These are phyloP conservation scores for Drosophila melanocephala DNA, from an alignment of 2,888 invertebrate genomes.

Conservation along the genomic window DNA sequence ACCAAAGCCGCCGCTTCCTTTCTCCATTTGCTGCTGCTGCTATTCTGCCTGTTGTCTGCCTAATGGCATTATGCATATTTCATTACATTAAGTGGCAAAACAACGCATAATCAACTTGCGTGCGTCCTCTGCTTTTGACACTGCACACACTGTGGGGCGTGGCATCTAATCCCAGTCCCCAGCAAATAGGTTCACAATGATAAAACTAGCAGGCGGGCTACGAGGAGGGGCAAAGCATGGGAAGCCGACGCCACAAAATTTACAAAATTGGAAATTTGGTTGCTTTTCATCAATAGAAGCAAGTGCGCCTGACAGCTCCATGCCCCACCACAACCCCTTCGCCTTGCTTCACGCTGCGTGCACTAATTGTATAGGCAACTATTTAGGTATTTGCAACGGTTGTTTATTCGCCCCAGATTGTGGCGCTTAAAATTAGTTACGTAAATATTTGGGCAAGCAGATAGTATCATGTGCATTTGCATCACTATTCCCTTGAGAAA, in stretches of 20 bases:
- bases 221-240: neutral
- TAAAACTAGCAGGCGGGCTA: neutral
- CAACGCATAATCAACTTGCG: constrained; percentile 76
- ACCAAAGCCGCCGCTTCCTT: neutral
- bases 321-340: neutral
- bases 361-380: constrained; percentile 69
- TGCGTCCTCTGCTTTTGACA: constrained; percentile 54
- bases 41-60: constrained; percentile 13
- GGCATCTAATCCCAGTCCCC: constrained; percentile 18
- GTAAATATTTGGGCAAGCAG: constrained; percentile 48
- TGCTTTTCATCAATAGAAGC: constrained; percentile 48
- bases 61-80: constrained; percentile 80
- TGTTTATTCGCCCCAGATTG: constrained; percentile 53
- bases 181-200: constrained; percentile 14
- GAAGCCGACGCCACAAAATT: constrained; percentile 36
- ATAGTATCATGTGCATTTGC: constrained; percentile 22
- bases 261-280: constrained; percentile 61
- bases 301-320: neutral
- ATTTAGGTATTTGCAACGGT: constrained; percentile 59
- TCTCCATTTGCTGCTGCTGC: neutral
- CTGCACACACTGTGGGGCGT: constrained; percentile 33
- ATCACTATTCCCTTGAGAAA: constrained; percentile 1
- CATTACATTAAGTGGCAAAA: constrained; percentile 80
- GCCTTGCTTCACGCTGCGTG: constrained; percentile 46
- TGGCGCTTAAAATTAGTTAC: constrained; percentile 53